A percentile compares a stretch with the other conserved stretches of the same genome.
Evolutionary conservation across 2,888 invertebrate species (phyloP).

Genomic region (Eilema sororculum): DNA sequence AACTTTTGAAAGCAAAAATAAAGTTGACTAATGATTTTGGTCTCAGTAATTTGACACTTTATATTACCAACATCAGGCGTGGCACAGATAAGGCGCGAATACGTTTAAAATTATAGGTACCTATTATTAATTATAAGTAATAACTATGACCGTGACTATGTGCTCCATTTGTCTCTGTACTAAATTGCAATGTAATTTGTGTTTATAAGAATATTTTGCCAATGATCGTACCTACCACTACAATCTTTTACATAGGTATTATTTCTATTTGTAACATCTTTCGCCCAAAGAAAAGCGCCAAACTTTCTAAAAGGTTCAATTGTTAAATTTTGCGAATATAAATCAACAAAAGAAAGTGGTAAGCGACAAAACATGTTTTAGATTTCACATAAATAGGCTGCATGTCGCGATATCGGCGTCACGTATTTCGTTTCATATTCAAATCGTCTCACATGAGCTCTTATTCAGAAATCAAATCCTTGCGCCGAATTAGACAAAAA

Average conservation of each 20-base stretch:
- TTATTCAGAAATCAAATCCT: conserved; percentile 41
- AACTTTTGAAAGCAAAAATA: background rate
- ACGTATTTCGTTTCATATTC: conserved; percentile 58
- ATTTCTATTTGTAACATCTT: too few species aligned
- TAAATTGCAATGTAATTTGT: too few species aligned
- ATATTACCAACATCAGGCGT: too few species aligned
- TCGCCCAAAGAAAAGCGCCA: background rate
- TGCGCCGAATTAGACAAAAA: conserved; percentile 31
- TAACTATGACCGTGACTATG: too few species aligned
- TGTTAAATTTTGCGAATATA: background rate
- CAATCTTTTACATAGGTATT: too few species aligned
- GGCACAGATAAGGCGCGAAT: too few species aligned
- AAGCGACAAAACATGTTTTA: conserved; percentile 2
- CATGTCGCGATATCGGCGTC: conserved; percentile 36
- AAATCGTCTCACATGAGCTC: conserved; percentile 43
- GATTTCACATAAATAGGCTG: conserved; percentile 26
- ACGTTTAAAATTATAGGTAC: too few species aligned
- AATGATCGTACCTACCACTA: too few species aligned
- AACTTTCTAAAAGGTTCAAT: background rate
- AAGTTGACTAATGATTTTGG: background rate
- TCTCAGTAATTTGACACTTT: too few species aligned
- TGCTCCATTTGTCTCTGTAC: too few species aligned
- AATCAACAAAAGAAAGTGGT: background rate
- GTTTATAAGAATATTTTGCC: too few species aligned
- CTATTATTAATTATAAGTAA: too few species aligned